These are phyloP conservation scores for Orthonevra nobilis DNA, from an alignment of 2,888 invertebrate genomes.

Conservation along the genomic window DNA sequence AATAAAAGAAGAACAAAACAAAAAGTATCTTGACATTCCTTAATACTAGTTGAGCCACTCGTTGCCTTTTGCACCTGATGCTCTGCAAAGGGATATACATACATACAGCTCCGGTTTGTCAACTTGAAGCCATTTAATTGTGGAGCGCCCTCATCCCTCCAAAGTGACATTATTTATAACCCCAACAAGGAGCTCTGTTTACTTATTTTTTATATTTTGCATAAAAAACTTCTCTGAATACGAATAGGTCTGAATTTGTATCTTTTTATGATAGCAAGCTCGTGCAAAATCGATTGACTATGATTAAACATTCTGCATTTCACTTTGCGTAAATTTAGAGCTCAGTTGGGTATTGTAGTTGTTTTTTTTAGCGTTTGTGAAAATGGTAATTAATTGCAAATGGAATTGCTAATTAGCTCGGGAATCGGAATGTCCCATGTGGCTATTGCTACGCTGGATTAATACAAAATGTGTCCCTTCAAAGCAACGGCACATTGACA, in stretches of 20 bases:
- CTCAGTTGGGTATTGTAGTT: constrained; percentile 5
- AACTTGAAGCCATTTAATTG: constrained; percentile 45
- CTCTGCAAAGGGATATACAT: neutral
- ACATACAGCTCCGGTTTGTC: constrained; percentile 26
- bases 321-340: constrained; percentile 13
- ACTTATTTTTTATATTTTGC: neutral
- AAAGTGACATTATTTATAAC: constrained; percentile 30
- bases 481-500: neutral
- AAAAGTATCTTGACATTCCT: no score
- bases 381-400: constrained; percentile 65
- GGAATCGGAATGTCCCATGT: constrained; percentile 66
- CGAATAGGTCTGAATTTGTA: neutral
- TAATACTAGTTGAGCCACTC: constrained; percentile 48
- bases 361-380: constrained; percentile 34
- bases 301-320: constrained; percentile 43
- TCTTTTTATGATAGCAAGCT: constrained; percentile 7
- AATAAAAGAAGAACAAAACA: no score
- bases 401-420: constrained; percentile 63
- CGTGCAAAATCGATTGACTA: constrained; percentile 10
- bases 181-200: constrained; percentile 19
- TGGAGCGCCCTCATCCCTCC: neutral
- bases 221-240: constrained; percentile 2
- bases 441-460: constrained; percentile 41
- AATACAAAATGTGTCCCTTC: constrained; percentile 49
- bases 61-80: constrained; percentile 58